Percentiles rank a stretch among this genome's conserved stretches.
phyloP scores from a whole-genome alignment of 1,140 invertebrate species.

The Acromyrmex charruanus region DNA sequence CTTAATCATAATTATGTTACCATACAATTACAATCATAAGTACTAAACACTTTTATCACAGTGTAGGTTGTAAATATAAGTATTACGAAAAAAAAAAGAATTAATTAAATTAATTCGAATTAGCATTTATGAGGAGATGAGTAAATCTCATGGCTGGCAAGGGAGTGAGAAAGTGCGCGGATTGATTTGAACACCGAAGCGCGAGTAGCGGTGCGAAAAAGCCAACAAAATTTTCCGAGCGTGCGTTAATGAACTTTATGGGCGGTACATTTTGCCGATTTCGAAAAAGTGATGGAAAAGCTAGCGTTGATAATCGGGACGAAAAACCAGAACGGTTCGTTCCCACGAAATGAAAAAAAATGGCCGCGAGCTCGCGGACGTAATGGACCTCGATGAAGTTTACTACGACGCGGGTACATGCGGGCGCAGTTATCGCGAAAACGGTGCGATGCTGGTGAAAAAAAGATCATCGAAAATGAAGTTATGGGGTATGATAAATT shows the following conservation, averaged over 20 bases:
- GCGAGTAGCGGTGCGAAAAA: constrained; percentile 64
- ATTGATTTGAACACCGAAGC: constrained; percentile 18
- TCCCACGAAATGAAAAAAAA: constrained; percentile 40
- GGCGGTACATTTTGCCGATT: constrained; percentile 45
- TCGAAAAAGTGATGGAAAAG: constrained; percentile 33
- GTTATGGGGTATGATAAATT: constrained; percentile 4
- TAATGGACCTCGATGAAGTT: constrained; percentile 59
- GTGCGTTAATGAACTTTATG: constrained; percentile 36
- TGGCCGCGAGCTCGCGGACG: constrained; percentile 32
- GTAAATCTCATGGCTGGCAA: background rate
- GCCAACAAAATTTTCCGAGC: constrained; percentile 38
- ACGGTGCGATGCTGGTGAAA: constrained; percentile 14
- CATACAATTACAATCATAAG: too few species aligned
- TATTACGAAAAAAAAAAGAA: constrained; percentile 1
- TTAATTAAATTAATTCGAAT: constrained; percentile 42
- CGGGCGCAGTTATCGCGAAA: constrained; percentile 43
- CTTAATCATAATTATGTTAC: too few species aligned
- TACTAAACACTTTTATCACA: too few species aligned
- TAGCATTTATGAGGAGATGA: constrained; percentile 10
- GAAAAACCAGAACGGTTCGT: constrained; percentile 20
- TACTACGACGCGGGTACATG: constrained; percentile 32
- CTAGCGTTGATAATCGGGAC: constrained; percentile 30
- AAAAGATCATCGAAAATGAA: constrained; percentile 20
- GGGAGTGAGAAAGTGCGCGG: constrained; percentile 2
- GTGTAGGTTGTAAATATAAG: background rate